Percentiles rank a stretch among this genome's conserved stretches.
Conservation (phyloP, 2,113 vertebrate species). For the Riparia riparia region DNA sequence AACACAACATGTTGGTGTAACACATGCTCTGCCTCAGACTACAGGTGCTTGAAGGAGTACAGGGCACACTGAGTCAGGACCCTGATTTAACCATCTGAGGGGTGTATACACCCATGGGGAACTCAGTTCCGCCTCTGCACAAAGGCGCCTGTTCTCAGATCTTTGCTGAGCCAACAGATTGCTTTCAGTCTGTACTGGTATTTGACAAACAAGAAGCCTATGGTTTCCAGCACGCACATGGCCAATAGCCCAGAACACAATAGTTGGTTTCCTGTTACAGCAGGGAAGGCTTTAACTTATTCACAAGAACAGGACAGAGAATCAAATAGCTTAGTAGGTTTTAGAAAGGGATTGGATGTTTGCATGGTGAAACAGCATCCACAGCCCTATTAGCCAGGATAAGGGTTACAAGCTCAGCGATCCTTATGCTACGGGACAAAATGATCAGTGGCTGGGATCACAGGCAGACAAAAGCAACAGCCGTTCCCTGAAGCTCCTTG, state of each 20-base stretch:
- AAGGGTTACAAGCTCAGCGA: slow-evolving; percentile 65
- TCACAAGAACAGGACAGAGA: slow-evolving; percentile 46
- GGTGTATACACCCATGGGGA: fast-evolving
- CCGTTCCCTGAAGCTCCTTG: slow-evolving; percentile 38
- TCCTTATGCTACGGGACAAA: slow-evolving; percentile 4
- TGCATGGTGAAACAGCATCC: slow-evolving; percentile 56
- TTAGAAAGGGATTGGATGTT: slow-evolving; percentile 63
- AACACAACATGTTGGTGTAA: not conserved
- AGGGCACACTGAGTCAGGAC: not conserved
- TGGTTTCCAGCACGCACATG: not conserved
- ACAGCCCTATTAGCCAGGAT: not conserved
- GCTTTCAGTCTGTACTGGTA: slow-evolving; percentile 4
- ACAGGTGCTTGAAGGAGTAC: not conserved
- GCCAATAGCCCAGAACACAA: slow-evolving; percentile 47
- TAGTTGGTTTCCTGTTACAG: slow-evolving; percentile 60
- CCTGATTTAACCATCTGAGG: not conserved
- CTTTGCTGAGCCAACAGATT: slow-evolving; percentile 59
- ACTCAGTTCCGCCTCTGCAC: not conserved
- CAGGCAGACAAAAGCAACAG: slow-evolving; percentile 43
- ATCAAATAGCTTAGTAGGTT: slow-evolving; percentile 62
- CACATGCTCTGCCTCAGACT: not conserved
- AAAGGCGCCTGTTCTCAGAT: not conserved
- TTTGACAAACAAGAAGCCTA: slow-evolving; percentile 53
- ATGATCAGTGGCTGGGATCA: slow-evolving; percentile 53
- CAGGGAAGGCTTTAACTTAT: slow-evolving; percentile 64